A percentile compares a stretch with the other conserved stretches of the same genome.
Evolutionary conservation across 37 sponge, comb jelly and placozoan genomes (phyloP).

Genomic region (Geodia barretti): DNA sequence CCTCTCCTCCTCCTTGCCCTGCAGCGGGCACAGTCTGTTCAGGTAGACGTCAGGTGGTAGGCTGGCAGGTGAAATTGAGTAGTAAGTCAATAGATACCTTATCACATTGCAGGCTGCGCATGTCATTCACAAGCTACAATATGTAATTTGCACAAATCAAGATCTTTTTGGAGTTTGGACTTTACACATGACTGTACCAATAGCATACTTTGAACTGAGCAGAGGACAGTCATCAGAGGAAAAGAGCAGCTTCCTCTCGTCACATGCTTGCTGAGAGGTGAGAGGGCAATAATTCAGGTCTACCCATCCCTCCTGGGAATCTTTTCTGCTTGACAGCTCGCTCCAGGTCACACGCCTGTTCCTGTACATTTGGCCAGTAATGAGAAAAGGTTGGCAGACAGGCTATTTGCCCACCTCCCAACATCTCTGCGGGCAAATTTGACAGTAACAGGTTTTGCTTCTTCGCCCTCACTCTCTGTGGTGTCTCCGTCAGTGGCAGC

Average conservation of each 20-base stretch:
- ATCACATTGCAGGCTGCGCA: too few relatives aligned
- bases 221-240: conserved; percentile 8
- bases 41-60: conserved; percentile 19
- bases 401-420: background rate
- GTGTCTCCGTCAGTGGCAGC: conserved; percentile 19
- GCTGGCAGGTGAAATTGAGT: background rate
- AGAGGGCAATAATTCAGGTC: conserved; percentile 1
- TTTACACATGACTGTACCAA: background rate
- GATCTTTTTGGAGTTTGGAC: background rate
- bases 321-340: background rate
- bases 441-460: conserved; percentile 68
- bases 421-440: conserved; percentile 31
- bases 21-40: conserved; percentile 39
- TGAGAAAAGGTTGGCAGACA: background rate
- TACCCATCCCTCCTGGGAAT: conserved; percentile 5
- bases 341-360: conserved; percentile 5
- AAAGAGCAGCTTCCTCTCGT: conserved; percentile 53
- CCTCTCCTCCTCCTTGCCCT: background rate
- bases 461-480: conserved; percentile 75
- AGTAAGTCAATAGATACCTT: too few relatives aligned
- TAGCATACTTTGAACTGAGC: background rate
- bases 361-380: conserved; percentile 1
- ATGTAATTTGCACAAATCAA: too few relatives aligned
- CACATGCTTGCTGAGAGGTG: conserved; percentile 41
- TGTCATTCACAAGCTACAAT: too few relatives aligned